Base-by-base conservation (phyloP, 92 coral and sea anemone species). In the Hydrozoanthus gracilis region DNA sequence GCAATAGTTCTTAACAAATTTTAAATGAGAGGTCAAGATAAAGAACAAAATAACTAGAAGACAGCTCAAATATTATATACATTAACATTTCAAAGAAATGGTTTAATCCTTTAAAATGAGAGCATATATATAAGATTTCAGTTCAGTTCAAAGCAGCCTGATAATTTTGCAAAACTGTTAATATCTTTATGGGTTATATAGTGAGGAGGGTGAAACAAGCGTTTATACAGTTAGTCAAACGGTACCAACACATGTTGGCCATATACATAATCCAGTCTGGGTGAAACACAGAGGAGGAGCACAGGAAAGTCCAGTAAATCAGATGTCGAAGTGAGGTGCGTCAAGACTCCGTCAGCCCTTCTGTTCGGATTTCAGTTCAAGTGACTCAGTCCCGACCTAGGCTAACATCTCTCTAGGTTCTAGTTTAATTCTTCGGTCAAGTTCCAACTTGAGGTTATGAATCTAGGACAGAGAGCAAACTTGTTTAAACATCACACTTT, bases 391-490 rank as follows among this genome's bases (percentile, higher is more conserved):
- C 68, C 20, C 82, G 56, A 77, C 82, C 56, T 80, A 80, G 85
- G 85, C 85, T 80, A 80, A 80, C 85, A 80, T 80, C 85, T 80
- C 85, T 49, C 85, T 80, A 80, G 85, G 85, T 45, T 80, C 85
- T 80, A 80, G 85, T 64, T 80, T 80, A n/a, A 80, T 80, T 80
- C 85, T 80, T 74, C 85, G 69, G 85, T 80, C 85, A 52, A 80
- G 85, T 48, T 65, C 85, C 85, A 80, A 65, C 85, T 80, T 80
- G 60, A 80, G 85, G 85, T 80, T 80, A 80, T 80, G 85, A 65
- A 80, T 80, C 85, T 80, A 80, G 60, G 51, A 80, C 85, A 80
- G 69, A 80, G 85, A 80, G 73, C 73, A 80, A 50, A 80, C 85
- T 80, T 16, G 74, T 80, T 80, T 80, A 64, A 80, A 80, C 74